Conservation (phyloP, 2,888 invertebrate genomes). For the Cerceris rybyensis region DNA sequence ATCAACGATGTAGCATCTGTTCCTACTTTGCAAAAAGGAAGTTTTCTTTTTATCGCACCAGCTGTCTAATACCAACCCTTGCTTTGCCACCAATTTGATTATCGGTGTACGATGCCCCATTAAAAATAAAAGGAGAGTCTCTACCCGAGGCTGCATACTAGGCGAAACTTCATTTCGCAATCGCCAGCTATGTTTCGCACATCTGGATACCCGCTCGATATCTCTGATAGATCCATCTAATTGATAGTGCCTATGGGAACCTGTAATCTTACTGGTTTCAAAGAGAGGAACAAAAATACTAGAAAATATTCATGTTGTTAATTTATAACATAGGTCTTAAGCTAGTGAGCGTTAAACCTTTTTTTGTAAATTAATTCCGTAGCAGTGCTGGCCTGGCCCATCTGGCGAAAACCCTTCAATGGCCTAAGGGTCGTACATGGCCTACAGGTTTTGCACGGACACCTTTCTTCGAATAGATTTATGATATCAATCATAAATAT, state of each 20-base stretch:
- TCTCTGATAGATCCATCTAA: neutral
- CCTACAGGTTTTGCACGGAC: no score
- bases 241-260: neutral
- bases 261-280: neutral
- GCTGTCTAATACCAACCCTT: conserved; percentile 39
- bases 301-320: neutral
- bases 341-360: no score
- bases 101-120: neutral
- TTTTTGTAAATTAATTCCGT: no score
- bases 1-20: conserved; percentile 28
- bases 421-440: no score
- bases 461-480: no score
- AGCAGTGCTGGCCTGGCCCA: no score
- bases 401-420: no score
- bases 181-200: conserved; percentile 7
- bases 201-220: neutral
- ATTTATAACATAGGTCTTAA: no score
- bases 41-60: conserved; percentile 3
- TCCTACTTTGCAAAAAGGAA: conserved; percentile 1
- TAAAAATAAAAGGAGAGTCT: neutral
- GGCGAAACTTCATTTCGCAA: conserved; percentile 1
- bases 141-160: conserved; percentile 3
- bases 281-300: neutral
- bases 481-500: no score
- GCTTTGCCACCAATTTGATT: conserved; percentile 6